Conservation (phyloP, 2,797 vertebrate species). For the Spinus olivaceus region DNA sequence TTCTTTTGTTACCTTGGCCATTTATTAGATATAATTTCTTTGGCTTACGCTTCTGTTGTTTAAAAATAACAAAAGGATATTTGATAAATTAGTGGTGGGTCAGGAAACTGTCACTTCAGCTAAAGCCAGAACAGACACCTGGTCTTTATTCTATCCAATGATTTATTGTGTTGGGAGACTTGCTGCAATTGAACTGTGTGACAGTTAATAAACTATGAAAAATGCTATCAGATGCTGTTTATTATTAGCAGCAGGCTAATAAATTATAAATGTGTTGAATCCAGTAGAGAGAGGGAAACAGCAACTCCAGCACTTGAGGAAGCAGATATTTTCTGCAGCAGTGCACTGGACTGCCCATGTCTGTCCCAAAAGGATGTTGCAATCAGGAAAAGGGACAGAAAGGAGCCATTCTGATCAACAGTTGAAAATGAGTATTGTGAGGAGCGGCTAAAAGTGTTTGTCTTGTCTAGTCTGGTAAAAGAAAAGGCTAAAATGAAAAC, state of each 20-base stretch:
- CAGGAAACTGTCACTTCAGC: background rate
- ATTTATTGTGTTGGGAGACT: background rate
- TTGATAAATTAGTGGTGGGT: background rate
- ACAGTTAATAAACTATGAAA: background rate
- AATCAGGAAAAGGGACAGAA: background rate
- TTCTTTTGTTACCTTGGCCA: background rate
- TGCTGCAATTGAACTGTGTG: background rate
- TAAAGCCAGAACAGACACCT: background rate
- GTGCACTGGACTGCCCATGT: background rate
- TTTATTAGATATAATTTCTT: background rate
- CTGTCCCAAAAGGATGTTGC: background rate
- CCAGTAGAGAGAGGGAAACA: background rate
- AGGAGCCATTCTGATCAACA: background rate
- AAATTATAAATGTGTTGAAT: background rate
- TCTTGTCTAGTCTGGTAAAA: background rate
- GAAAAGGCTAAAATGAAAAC: background rate
- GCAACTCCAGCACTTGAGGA: background rate
- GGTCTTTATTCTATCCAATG: background rate
- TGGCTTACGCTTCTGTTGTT: background rate
- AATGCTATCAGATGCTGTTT: background rate
- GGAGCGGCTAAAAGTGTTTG: background rate
- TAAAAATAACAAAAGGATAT: background rate
- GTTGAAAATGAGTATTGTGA: background rate
- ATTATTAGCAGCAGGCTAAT: background rate
- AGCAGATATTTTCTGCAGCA: background rate